Percentiles rank a stretch among this genome's conserved stretches.
These are phyloP conservation scores for Ammospiza nelsoni DNA, from an alignment of 2,113 vertebrate species.

Conservation along the genomic window DNA sequence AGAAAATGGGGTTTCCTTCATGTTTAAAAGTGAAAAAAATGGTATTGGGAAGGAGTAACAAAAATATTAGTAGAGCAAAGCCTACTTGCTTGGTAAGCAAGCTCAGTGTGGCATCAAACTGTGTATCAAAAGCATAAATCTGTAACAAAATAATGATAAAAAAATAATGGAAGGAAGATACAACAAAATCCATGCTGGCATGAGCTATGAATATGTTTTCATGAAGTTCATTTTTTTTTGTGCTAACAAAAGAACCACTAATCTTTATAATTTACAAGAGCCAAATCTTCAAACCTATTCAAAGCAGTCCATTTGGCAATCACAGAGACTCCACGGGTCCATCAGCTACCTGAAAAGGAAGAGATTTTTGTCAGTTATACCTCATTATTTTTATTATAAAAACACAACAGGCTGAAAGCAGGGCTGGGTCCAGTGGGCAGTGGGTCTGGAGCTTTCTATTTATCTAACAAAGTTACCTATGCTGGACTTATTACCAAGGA, in stretches of 20 bases:
- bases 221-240: conserved; percentile 51
- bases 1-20: conserved; percentile 48
- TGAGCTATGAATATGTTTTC: conserved; percentile 51
- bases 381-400: not conserved
- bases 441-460: not conserved
- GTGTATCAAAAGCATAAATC: not conserved
- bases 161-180: conserved; percentile 61
- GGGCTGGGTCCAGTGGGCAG: not conserved
- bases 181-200: conserved; percentile 53
- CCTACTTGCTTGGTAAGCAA: conserved; percentile 40
- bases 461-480: not conserved
- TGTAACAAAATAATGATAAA: conserved; percentile 56
- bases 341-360: conserved; percentile 70
- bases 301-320: conserved; percentile 48
- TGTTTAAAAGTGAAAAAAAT: conserved; percentile 28
- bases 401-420: not conserved
- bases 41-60: conserved; percentile 19
- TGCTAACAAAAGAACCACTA: conserved; percentile 57
- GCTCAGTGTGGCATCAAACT: conserved; percentile 27
- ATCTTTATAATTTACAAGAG: conserved; percentile 69
- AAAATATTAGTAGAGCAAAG: not conserved
- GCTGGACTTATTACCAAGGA: not conserved
- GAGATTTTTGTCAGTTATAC: not conserved
- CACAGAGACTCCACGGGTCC: not conserved
- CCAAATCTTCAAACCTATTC: conserved; percentile 78